Evolutionary conservation across 2,113 vertebrate genomes (phyloP).

Genomic region (Spermophilus dauricus): DNA sequence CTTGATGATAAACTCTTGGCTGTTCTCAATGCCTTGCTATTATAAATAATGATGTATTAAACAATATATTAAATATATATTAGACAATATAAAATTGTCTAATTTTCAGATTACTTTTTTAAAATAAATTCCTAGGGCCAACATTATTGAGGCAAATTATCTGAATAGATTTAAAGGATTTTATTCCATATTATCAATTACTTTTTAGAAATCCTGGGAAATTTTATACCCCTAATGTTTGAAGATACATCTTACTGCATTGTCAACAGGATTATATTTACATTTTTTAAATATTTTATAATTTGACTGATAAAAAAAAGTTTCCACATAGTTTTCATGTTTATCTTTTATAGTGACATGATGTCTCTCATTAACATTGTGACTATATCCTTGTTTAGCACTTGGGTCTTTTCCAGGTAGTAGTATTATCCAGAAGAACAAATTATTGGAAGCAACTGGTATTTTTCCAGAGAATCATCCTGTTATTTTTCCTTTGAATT

Average conservation of each 20-base stretch:
- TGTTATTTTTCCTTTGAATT: not conserved
- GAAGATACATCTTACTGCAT: not conserved
- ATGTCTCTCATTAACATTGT: not conserved
- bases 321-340: not conserved
- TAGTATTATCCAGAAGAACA: constrained; percentile 9
- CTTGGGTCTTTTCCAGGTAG: constrained; percentile 26
- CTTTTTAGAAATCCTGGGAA: not conserved
- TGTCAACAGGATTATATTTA: not conserved
- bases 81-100: constrained; percentile 5
- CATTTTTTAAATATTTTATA: not conserved
- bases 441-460: not conserved
- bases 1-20: not conserved
- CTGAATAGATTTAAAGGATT: not conserved
- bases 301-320: not conserved
- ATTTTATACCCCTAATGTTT: not conserved
- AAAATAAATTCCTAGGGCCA: not conserved
- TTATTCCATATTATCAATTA: not conserved
- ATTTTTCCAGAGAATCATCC: not conserved
- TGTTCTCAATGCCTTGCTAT: not conserved
- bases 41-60: not conserved
- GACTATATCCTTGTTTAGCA: not conserved
- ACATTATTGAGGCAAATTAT: not conserved
- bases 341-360: not conserved
- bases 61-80: too few relatives aligned
- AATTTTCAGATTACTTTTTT: constrained; percentile 35